These are phyloP conservation scores for Peromyscus melanophrys DNA, from an alignment of 2,797 vertebrate genomes.

Conservation along the genomic window DNA sequence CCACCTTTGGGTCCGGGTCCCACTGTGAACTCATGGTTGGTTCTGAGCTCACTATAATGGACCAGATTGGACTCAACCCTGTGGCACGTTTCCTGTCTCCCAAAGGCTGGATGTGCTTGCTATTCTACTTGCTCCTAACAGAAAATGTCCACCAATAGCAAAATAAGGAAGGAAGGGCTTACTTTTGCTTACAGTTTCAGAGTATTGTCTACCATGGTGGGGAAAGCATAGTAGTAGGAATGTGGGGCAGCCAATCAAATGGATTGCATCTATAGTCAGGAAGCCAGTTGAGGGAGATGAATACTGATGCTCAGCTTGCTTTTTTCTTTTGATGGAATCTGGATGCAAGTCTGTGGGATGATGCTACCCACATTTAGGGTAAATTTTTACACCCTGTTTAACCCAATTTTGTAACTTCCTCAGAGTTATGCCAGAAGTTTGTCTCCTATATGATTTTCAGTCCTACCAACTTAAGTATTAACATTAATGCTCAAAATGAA, in stretches of 20 bases:
- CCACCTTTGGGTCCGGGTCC: too few relatives aligned
- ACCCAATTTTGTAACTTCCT: not conserved
- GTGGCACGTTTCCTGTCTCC: accelerated
- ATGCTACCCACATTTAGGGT: not conserved
- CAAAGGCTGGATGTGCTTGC: not conserved
- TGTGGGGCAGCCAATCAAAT: not conserved
- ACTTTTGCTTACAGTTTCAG: not conserved
- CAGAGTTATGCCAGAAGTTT: not conserved
- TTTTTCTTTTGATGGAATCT: not conserved
- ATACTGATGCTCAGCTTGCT: not conserved
- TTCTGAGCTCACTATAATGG: not conserved
- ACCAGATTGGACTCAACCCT: not conserved
- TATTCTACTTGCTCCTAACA: not conserved
- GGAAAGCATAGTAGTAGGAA: not conserved
- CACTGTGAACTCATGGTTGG: not conserved
- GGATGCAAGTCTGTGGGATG: not conserved
- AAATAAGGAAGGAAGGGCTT: not conserved
- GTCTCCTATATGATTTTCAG: not conserved
- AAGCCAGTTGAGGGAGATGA: not conserved
- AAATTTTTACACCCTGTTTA: not conserved
- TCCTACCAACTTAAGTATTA: not conserved
- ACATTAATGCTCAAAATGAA: not conserved
- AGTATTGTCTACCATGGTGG: not conserved
- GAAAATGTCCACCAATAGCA: not conserved
- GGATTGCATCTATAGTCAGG: not conserved